phyloP scores from a whole-genome alignment of 2,797 vertebrate genomes.

The Hephaestus fuliginosus region DNA sequence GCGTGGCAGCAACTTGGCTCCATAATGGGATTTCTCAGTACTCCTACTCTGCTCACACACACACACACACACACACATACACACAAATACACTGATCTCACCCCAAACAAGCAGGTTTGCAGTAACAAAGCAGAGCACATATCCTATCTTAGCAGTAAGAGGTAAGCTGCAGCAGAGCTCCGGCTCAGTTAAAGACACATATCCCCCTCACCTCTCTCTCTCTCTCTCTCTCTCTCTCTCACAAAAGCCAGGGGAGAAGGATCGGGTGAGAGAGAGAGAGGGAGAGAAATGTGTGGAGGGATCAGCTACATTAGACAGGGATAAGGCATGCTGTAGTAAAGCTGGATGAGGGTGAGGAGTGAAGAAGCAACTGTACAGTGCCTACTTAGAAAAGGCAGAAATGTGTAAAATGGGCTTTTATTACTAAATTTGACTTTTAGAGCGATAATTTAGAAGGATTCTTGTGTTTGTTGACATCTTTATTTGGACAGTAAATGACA shows the following conservation, averaged over 20 bases:
- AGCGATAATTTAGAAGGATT: not conserved
- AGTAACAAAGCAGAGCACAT: conserved; percentile 78
- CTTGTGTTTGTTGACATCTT: not conserved
- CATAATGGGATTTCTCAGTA: conserved; percentile 86
- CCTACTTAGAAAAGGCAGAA: conserved; percentile 37
- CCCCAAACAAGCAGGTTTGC: conserved; percentile 83
- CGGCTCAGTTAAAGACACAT: conserved; percentile 79
- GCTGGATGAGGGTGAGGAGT: conserved; percentile 67
- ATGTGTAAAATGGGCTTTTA: conserved; percentile 29
- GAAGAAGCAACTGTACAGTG: conserved; percentile 43
- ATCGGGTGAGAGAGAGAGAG: conserved; percentile 28
- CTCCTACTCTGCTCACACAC: conserved; percentile 60
- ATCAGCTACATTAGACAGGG: conserved; percentile 74
- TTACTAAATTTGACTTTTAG: conserved; percentile 15
- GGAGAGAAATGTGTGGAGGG: conserved; percentile 44
- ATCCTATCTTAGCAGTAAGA: conserved; percentile 77
- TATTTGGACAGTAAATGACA: not conserved
- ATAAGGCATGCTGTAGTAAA: conserved; percentile 72
- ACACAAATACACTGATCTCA: conserved; percentile 69
- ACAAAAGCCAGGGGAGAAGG: conserved; percentile 65
- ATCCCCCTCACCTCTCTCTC: conserved; percentile 69
- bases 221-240: conserved; percentile 57
- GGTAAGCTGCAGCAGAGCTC: conserved; percentile 77
- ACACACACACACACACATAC: conserved; percentile 54
- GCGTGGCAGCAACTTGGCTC: conserved; percentile 80